Conservation (phyloP, 2,797 vertebrate species). For the Crenichthys baileyi region DNA sequence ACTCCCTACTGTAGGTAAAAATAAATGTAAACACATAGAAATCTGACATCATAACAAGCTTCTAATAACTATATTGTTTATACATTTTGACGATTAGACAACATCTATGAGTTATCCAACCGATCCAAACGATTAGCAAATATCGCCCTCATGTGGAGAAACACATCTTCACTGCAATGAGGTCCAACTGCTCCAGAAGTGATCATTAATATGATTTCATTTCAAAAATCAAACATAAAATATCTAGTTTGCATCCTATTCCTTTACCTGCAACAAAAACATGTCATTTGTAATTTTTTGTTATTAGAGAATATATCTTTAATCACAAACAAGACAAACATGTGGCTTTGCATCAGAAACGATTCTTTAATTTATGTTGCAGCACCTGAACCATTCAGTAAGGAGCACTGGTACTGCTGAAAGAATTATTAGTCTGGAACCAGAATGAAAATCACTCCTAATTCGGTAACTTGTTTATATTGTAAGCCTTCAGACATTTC, state of each 20-base stretch:
- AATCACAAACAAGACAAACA: not conserved
- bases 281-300: not conserved
- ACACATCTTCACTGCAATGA: not conserved
- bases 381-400: not conserved
- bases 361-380: not conserved
- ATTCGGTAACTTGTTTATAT: not conserved
- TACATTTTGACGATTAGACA: not conserved
- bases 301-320: not conserved
- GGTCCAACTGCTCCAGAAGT: not conserved
- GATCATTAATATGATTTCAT: not conserved
- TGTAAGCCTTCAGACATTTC: not conserved
- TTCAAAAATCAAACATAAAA: not conserved
- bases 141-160: slow-evolving; percentile 70
- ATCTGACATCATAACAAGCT: not conserved
- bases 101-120: not conserved
- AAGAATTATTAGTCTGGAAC: not conserved
- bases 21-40: not conserved
- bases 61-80: not conserved
- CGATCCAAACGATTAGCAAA: slow-evolving; percentile 45
- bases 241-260: not conserved
- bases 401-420: not conserved
- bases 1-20: not conserved
- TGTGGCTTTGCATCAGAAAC: not conserved
- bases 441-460: not conserved
- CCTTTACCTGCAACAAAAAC: not conserved